A percentile compares a stretch with the other conserved stretches of the same genome.
These are phyloP conservation scores for Drosophila takahashii DNA, from an alignment of 1,140 invertebrate species.

Conservation along the genomic window DNA sequence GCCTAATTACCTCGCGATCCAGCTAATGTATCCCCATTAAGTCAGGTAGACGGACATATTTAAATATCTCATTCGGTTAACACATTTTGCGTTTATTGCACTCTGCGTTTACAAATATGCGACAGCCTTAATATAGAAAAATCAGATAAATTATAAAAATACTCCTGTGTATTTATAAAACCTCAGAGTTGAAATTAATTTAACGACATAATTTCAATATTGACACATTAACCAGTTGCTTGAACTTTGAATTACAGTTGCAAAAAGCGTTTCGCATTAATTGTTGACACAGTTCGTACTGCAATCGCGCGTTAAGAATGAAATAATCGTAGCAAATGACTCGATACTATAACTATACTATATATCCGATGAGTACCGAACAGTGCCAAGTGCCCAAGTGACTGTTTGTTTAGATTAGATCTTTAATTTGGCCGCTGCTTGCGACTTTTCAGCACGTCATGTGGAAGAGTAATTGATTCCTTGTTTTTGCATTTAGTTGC, in stretches of 20 bases:
- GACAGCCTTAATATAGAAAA: conserved; percentile 39
- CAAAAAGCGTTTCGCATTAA: conserved; percentile 36
- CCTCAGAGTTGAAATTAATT: conserved; percentile 44
- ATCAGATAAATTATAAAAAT: conserved; percentile 32
- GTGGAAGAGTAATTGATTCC: conserved; percentile 41
- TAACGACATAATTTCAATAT: conserved; percentile 62
- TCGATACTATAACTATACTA: conserved; percentile 5
- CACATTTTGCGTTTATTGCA: conserved; percentile 66
- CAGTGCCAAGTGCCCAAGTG: conserved; percentile 31
- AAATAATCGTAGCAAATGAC: conserved; percentile 25
- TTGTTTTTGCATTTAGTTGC: conserved; percentile 13
- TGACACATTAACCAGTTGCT: conserved; percentile 70
- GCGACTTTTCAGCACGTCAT: conserved; percentile 34
- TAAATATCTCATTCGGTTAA: conserved; percentile 38
- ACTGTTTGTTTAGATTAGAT: conserved; percentile 41
- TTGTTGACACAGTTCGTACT: conserved; percentile 36
- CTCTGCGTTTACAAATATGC: conserved; percentile 50
- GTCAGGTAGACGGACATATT: conserved; percentile 1
- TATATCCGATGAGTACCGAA: conserved; percentile 6
- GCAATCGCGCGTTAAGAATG: conserved; percentile 25
- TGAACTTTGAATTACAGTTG: conserved; percentile 60
- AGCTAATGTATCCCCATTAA: conserved; percentile 7
- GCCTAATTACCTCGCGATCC: conserved; percentile 14
- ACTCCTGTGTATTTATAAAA: conserved; percentile 14
- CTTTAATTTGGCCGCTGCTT: conserved; percentile 7